Conservation (phyloP, 2,113 vertebrate species). For the Eubucco bourcierii region DNA sequence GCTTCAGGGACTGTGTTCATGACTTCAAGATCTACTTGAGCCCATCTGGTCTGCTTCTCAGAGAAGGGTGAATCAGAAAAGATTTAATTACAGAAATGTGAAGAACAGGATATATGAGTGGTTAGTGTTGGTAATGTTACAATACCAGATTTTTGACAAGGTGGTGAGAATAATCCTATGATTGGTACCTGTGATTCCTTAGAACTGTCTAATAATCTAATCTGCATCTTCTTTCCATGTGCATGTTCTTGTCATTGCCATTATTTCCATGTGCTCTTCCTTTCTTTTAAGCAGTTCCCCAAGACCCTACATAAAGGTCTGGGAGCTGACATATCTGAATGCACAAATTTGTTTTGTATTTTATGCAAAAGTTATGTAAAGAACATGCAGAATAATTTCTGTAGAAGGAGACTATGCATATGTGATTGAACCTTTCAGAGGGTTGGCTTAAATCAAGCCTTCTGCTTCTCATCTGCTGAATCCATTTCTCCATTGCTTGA, state of each 20-base stretch:
- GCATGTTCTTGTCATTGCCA: not conserved
- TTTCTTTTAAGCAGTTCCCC: not conserved
- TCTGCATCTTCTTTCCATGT: not conserved
- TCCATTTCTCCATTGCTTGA: not conserved
- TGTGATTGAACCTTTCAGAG: not conserved
- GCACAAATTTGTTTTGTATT: not conserved
- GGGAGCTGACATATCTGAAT: not conserved
- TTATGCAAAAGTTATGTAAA: not conserved
- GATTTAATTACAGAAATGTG: not conserved
- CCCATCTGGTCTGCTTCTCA: not conserved
- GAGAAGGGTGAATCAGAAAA: not conserved
- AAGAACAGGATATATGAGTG: not conserved
- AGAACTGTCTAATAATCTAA: not conserved
- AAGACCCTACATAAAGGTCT: not conserved
- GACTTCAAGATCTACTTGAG: not conserved
- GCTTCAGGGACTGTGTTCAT: not conserved
- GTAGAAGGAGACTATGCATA: not conserved
- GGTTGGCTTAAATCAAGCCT: not conserved
- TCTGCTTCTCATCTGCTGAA: not conserved
- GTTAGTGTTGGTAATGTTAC: not conserved
- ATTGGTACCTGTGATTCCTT: not conserved
- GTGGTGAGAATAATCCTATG: not conserved
- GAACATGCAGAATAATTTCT: not conserved
- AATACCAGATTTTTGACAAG: not conserved
- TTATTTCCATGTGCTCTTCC: not conserved